phyloP scores from a whole-genome alignment of 2,113 vertebrate genomes.

The Rallus limicola region DNA sequence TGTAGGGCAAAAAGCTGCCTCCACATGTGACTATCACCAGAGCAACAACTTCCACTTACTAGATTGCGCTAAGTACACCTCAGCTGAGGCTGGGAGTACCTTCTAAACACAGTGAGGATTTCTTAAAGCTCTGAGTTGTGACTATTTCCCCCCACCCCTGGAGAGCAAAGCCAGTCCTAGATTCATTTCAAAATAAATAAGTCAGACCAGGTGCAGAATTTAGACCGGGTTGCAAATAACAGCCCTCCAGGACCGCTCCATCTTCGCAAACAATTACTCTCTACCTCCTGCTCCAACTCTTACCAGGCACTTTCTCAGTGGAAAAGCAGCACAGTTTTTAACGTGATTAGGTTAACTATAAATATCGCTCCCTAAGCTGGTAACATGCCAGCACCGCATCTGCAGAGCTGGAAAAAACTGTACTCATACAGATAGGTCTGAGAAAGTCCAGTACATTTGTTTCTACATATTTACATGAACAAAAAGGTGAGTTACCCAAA shows the following conservation, averaged over 20 bases:
- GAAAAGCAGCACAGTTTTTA: neutral
- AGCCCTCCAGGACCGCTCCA: neutral
- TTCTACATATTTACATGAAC: neutral
- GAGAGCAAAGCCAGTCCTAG: neutral
- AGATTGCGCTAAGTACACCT: neutral
- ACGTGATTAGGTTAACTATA: neutral
- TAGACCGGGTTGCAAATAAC: neutral
- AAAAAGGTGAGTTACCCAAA: neutral
- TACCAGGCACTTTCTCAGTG: neutral
- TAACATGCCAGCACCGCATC: fast-evolving
- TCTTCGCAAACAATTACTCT: neutral
- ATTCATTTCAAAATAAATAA: neutral
- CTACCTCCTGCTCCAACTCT: neutral
- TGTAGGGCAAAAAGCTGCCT: neutral
- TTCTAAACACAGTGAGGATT: fast-evolving
- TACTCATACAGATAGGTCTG: fast-evolving
- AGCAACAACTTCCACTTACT: neutral
- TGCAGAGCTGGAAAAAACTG: neutral
- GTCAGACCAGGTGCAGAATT: neutral
- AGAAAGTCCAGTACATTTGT: neutral
- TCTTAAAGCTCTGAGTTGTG: neutral
- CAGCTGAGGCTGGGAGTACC: neutral
- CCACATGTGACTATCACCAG: conserved; percentile 5
- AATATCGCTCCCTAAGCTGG: neutral
- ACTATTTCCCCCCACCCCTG: fast-evolving